These are phyloP conservation scores for Mustelus asterias DNA, from an alignment of 2,113 vertebrate genomes.

Conservation along the genomic window DNA sequence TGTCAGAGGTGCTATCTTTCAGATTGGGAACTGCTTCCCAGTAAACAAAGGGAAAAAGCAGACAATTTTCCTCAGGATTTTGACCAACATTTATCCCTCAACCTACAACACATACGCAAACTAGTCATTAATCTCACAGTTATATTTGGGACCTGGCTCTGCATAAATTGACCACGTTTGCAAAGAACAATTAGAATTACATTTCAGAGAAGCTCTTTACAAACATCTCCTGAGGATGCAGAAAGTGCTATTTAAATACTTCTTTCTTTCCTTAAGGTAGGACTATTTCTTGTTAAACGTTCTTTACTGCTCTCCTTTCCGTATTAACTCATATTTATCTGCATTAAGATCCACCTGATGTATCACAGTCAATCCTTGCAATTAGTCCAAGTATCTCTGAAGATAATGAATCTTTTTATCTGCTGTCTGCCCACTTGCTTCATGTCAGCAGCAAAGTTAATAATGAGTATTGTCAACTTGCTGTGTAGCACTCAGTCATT, in stretches of 20 bases:
- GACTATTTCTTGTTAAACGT: background rate
- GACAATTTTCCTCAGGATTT: background rate
- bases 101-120: background rate
- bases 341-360: background rate
- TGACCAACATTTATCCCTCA: background rate
- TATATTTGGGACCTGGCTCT: background rate
- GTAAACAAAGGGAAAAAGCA: background rate
- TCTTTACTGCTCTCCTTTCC: background rate
- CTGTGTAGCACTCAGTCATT: background rate
- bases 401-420: constrained; percentile 16
- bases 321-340: background rate
- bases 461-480: too few species aligned
- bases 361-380: background rate
- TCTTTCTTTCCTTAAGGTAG: background rate
- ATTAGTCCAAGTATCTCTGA: background rate
- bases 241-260: background rate
- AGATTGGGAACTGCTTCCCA: too few species aligned
- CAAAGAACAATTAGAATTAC: background rate
- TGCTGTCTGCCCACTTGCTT: background rate
- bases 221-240: background rate
- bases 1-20: background rate
- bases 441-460: constrained; percentile 1
- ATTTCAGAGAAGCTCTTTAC: background rate
- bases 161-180: background rate
- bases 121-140: background rate